Evolutionary conservation across 2,888 invertebrate species (phyloP).

Genomic region (Pocota personata): DNA sequence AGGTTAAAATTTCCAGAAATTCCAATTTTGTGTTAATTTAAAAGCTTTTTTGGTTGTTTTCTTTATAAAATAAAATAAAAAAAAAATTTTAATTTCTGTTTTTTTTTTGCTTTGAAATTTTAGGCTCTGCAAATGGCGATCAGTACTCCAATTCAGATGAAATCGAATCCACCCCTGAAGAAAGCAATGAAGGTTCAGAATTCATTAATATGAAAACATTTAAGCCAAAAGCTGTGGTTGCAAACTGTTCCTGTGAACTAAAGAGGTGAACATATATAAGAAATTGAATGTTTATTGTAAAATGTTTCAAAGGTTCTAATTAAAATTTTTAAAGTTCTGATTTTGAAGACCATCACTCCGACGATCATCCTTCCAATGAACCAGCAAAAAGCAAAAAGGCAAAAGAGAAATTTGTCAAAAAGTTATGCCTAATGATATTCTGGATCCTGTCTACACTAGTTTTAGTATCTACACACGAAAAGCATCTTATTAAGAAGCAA

Average conservation of each 20-base stretch:
- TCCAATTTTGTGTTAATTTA: too few relatives aligned
- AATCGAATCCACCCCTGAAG: conserved; percentile 75
- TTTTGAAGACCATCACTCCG: conserved; percentile 79
- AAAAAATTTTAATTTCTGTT: not conserved
- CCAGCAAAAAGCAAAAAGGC: conserved; percentile 77
- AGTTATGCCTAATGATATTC: conserved; percentile 77
- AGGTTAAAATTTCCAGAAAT: too few relatives aligned
- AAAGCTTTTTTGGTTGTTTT: too few relatives aligned
- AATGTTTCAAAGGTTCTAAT: not conserved
- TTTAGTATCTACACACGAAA: conserved; percentile 80
- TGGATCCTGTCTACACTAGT: conserved; percentile 79
- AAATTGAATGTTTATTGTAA: not conserved
- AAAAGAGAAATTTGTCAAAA: conserved; percentile 77
- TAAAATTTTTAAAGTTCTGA: conserved; percentile 76
- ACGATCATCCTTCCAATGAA: conserved; percentile 75
- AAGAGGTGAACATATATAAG: conserved; percentile 70
- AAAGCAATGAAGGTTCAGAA: conserved; percentile 77
- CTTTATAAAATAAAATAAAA: too few relatives aligned
- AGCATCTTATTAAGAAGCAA: conserved; percentile 80
- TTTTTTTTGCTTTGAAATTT: not conserved
- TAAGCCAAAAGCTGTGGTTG: conserved; percentile 34
- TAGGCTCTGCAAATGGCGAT: conserved; percentile 77
- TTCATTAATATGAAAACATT: conserved; percentile 77
- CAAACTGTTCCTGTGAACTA: conserved; percentile 41
- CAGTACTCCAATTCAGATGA: conserved; percentile 66